Evolutionary conservation across 2,113 vertebrate species (phyloP).

Genomic region (Psettodes erumei): DNA sequence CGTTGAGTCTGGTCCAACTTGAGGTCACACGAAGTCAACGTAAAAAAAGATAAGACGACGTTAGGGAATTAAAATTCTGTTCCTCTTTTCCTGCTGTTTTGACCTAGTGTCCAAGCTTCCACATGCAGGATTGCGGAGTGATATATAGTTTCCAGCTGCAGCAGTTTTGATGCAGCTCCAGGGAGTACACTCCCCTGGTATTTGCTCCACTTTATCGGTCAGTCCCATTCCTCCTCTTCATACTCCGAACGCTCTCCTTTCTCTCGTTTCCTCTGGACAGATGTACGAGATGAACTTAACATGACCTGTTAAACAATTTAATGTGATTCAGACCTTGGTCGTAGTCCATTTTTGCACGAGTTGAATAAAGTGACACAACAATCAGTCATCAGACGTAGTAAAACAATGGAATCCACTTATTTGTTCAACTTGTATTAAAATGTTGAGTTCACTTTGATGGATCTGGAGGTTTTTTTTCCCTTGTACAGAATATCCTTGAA

Average conservation of each 20-base stretch:
- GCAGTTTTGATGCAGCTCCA: background rate
- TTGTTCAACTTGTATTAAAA: background rate
- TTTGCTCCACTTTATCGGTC: background rate
- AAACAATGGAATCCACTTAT: background rate
- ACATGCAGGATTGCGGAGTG: background rate
- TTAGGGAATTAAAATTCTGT: background rate
- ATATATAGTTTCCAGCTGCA: slow-evolving; percentile 52
- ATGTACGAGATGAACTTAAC: background rate
- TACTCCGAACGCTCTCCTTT: background rate
- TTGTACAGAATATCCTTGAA: background rate
- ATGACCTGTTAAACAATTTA: background rate
- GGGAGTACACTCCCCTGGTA: background rate
- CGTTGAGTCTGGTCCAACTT: background rate
- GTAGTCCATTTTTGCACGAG: background rate
- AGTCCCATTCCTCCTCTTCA: background rate
- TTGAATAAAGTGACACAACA: background rate
- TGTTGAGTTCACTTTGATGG: background rate
- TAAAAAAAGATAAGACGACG: background rate
- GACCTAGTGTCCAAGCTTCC: slow-evolving; percentile 21
- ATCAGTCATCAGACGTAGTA: background rate
- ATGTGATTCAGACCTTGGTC: background rate
- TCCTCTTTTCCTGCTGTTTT: slow-evolving; percentile 1
- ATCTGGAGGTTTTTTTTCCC: background rate
- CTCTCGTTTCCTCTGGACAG: background rate
- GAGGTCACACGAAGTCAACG: slow-evolving; percentile 9